phyloP scores from a whole-genome alignment of 2,888 invertebrate species.

The Apamea crenata region DNA sequence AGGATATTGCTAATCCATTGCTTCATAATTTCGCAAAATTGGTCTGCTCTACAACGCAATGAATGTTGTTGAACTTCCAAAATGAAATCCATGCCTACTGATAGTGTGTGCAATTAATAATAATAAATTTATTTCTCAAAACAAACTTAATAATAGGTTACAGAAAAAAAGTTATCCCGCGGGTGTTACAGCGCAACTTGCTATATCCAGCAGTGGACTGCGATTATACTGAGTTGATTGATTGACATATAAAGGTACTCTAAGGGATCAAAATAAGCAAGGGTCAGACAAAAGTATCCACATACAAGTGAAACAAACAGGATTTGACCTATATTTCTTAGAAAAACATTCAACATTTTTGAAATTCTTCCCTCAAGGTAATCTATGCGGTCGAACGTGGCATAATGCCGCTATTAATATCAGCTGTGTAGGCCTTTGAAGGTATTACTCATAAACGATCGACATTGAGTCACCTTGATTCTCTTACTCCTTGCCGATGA shows the following conservation, averaged over 20 bases:
- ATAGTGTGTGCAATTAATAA: neutral
- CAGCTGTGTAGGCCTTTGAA: conserved; percentile 42
- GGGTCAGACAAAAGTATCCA: neutral
- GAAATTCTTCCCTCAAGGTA: conserved; percentile 38
- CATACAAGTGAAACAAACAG: neutral
- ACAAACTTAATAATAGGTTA: too few relatives aligned
- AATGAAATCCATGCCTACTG: neutral
- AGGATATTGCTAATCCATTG: neutral
- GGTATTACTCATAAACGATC: conserved; percentile 62
- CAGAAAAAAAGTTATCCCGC: too few relatives aligned
- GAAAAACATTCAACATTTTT: conserved; percentile 24
- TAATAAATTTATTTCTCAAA: too few relatives aligned
- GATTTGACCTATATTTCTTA: conserved; percentile 28
- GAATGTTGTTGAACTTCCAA: neutral
- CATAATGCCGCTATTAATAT: conserved; percentile 55
- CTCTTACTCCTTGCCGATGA: too few relatives aligned
- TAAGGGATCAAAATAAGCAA: neutral
- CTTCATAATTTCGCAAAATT: neutral
- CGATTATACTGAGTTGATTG: neutral
- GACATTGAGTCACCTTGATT: conserved; percentile 72
- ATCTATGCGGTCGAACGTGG: conserved; percentile 14
- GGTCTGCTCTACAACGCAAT: neutral
- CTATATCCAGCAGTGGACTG: neutral
- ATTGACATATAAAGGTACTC: conserved; percentile 2
- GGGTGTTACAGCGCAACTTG: neutral